These are phyloP conservation scores for Caenorhabditis macrosperma DNA, from an alignment of 2,888 invertebrate species.

Conservation along the genomic window DNA sequence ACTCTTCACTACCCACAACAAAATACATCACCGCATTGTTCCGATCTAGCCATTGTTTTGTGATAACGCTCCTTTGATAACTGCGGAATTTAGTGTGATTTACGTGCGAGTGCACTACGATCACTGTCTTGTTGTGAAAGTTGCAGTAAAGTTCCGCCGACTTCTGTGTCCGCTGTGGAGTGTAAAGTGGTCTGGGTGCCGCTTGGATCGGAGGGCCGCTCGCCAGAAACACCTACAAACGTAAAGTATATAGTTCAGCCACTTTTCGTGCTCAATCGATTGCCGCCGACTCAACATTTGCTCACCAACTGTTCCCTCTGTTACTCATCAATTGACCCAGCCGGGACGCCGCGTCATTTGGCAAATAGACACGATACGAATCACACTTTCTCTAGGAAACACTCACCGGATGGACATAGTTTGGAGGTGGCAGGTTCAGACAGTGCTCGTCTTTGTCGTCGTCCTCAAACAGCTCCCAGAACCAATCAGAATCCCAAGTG, in stretches of 20 bases:
- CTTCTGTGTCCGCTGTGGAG: not conserved
- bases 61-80: constrained; percentile 19
- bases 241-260: too few relatives aligned
- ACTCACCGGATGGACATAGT: constrained; percentile 57
- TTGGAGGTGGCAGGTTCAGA: constrained; percentile 46
- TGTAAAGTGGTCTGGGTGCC: constrained; percentile 7
- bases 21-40: constrained; percentile 49
- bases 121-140: constrained; percentile 36
- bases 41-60: constrained; percentile 45
- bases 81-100: constrained; percentile 19
- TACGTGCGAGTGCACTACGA: constrained; percentile 51
- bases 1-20: constrained; percentile 10
- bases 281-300: not conserved
- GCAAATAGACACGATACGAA: not conserved
- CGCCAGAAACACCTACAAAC: constrained; percentile 47
- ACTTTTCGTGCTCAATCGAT: too few relatives aligned
- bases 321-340: constrained; percentile 8
- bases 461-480: constrained; percentile 21
- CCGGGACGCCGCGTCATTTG: not conserved
- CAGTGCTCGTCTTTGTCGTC: constrained; percentile 30
- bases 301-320: constrained; percentile 12
- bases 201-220: constrained; percentile 43
- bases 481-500: not conserved
- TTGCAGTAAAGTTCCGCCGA: constrained; percentile 37
- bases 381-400: constrained; percentile 18